Evolutionary conservation across 2,888 invertebrate species (phyloP).

Genomic region (Cephus pygmeus): DNA sequence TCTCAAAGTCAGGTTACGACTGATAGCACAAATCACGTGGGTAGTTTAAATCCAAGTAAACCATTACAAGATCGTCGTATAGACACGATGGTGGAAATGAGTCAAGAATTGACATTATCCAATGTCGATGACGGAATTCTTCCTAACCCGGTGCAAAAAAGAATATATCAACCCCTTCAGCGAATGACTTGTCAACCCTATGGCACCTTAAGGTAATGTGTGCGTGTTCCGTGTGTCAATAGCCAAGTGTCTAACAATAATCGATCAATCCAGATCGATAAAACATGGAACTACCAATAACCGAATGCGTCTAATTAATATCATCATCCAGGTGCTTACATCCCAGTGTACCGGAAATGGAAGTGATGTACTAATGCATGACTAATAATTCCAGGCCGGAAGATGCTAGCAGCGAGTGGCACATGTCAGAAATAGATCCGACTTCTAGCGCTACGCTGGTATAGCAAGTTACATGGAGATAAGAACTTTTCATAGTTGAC

Average conservation of each 20-base stretch:
- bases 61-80: conserved; percentile 24
- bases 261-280: neutral
- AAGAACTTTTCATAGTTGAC: neutral
- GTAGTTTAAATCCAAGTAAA: conserved; percentile 1
- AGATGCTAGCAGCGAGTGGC: conserved; percentile 16
- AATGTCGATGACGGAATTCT: conserved; percentile 17
- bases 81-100: conserved; percentile 27
- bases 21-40: neutral
- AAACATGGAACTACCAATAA: neutral
- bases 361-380: neutral
- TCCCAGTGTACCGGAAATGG: neutral
- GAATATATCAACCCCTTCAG: conserved; percentile 53
- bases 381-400: conserved; percentile 14
- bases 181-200: conserved; percentile 57
- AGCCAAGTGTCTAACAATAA: neutral
- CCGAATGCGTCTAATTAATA: neutral
- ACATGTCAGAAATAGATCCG: conserved; percentile 17
- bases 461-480: neutral
- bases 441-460: conserved; percentile 19
- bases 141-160: conserved; percentile 46
- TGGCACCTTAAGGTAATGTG: conserved; percentile 40
- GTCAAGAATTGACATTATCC: conserved; percentile 16
- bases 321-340: neutral
- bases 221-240: neutral
- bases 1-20: conserved; percentile 1